Conservation (phyloP, 2,797 vertebrate genomes). For the Naso thynnoides region DNA sequence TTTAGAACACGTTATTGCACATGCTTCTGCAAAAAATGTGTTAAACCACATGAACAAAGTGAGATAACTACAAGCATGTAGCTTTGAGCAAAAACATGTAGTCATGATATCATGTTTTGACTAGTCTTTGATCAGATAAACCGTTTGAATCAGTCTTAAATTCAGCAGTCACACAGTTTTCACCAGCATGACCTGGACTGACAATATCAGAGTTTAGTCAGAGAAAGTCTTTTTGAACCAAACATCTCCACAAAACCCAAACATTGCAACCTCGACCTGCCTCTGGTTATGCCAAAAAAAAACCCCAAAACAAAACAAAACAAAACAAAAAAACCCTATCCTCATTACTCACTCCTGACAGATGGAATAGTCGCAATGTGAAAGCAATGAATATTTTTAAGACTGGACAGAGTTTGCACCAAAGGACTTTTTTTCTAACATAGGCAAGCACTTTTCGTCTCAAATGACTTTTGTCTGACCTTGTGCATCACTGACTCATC, state of each 20-base stretch:
- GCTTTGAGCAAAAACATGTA: conserved; percentile 6
- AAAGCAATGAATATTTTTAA: conserved; percentile 1
- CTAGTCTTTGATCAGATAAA: conserved; percentile 56
- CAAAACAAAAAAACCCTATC: no score
- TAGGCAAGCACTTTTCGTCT: conserved; percentile 13
- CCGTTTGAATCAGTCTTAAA: conserved; percentile 15
- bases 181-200: conserved; percentile 3
- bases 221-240: conserved; percentile 4
- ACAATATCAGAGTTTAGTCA: conserved; percentile 24
- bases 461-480: conserved; percentile 51
- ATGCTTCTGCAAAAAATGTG: neutral
- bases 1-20: neutral
- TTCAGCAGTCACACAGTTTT: conserved; percentile 9
- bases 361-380: neutral
- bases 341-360: conserved; percentile 36
- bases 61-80: neutral
- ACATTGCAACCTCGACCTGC: neutral
- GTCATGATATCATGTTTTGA: conserved; percentile 43
- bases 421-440: neutral
- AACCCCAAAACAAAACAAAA: no score
- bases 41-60: neutral
- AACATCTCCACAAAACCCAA: conserved; percentile 18
- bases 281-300: conserved; percentile 1
- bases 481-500: conserved; percentile 14
- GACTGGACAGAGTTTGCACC: neutral